phyloP scores from a whole-genome alignment of 2,888 invertebrate genomes.

The Papilio demoleus region DNA sequence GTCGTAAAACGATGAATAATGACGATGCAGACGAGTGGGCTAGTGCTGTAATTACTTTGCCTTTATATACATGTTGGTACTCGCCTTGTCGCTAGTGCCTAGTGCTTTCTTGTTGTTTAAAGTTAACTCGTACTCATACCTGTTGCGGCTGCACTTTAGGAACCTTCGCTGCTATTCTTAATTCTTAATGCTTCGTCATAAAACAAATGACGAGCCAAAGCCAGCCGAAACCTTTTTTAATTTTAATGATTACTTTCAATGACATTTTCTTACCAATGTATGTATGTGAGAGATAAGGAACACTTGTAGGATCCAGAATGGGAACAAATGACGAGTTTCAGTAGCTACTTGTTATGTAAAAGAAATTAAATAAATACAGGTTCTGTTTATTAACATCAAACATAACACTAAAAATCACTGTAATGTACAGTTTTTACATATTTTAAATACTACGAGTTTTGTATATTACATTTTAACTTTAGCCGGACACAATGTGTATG shows the following conservation, averaged over 20 bases:
- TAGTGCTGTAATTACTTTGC: constrained; percentile 81
- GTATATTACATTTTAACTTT: no score
- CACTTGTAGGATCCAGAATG: background rate
- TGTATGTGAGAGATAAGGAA: background rate
- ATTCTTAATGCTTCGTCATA: constrained; percentile 62
- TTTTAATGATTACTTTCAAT: background rate
- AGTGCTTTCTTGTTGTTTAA: constrained; percentile 77
- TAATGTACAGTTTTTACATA: background rate
- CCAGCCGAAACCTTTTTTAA: no score
- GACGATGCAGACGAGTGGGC: constrained; percentile 80
- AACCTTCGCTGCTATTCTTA: constrained; percentile 62
- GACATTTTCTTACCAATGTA: background rate
- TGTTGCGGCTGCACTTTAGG: constrained; percentile 71
- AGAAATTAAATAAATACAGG: background rate
- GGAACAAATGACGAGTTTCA: background rate
- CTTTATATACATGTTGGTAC: constrained; percentile 68
- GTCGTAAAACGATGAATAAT: constrained; percentile 84
- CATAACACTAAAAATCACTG: background rate
- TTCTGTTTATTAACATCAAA: background rate
- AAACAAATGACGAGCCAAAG: constrained; percentile 66
- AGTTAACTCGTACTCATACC: constrained; percentile 59
- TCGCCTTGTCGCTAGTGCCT: constrained; percentile 46
- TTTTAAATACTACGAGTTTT: no score
- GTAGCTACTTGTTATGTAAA: background rate
- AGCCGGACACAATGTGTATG: no score